phyloP scores from a whole-genome alignment of 2,797 vertebrate species.

The Pipistrellus nathusii region DNA sequence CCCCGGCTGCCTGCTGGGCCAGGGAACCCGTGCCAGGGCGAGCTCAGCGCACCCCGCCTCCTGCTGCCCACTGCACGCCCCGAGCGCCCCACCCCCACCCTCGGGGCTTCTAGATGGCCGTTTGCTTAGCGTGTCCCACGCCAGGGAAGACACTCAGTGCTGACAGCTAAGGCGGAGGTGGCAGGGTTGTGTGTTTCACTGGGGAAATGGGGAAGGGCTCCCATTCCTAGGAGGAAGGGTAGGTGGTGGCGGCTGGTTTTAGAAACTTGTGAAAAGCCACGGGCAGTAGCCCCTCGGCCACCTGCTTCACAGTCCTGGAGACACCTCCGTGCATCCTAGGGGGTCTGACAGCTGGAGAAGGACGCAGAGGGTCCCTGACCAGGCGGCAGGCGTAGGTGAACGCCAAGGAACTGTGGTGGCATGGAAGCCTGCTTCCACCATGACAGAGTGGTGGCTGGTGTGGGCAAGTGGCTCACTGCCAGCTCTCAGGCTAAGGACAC shows the following conservation, averaged over 20 bases:
- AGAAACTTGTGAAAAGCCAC: background rate
- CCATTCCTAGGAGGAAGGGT: background rate
- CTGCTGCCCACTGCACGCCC: background rate
- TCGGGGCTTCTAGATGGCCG: background rate
- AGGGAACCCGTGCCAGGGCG: background rate
- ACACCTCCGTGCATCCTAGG: background rate
- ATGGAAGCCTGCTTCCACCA: background rate
- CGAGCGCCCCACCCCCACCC: background rate
- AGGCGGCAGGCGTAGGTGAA: background rate
- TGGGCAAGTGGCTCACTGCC: background rate
- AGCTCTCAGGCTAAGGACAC: background rate
- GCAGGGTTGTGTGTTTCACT: background rate
- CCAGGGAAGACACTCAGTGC: background rate
- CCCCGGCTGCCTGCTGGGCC: background rate
- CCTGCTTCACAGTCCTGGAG: background rate
- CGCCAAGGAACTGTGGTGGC: background rate
- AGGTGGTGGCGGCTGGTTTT: background rate
- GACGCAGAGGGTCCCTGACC: background rate
- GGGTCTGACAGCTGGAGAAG: background rate
- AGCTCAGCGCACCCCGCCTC: accelerated
- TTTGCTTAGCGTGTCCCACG: background rate
- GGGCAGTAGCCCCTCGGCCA: background rate
- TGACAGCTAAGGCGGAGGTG: background rate
- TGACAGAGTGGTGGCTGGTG: background rate
- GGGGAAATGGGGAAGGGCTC: background rate